Base-by-base conservation (phyloP, 2,797 vertebrate species). In the Manis javanica region DNA sequence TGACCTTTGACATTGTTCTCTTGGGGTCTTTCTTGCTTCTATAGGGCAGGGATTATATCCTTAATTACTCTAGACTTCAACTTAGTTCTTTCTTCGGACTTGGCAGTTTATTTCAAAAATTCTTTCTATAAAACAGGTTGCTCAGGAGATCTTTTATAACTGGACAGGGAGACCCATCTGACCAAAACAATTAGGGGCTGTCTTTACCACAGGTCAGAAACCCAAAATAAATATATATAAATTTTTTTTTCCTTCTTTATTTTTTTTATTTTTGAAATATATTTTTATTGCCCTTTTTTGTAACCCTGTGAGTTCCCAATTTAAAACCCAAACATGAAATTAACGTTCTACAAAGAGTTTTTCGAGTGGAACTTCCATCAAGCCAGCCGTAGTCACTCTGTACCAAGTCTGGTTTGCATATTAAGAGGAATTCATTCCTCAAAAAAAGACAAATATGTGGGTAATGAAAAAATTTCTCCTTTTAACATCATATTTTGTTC, bases 301-400 rank as follows among this genome's bases (percentile, higher is more conserved):
- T 37, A 57, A 34, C 53, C 10, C 2, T 18, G 14, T 55, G 34
- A 88, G 39, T 96, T 88, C 89, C 69, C 89, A 87, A 89, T 88
- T 97, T 92, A 94, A 96, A 96, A 90, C 49, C n/a, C 79, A 86
- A 82, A 69, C 37, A 81, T 85, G 78, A 96, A 93, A n/a, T 63
- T 92, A 74, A 78, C 82, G 63, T 72, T 69, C 42, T 59, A 85
- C 29, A 68, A 79, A 90, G 21, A 95, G 51, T 3, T 39, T 85
- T 78, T 29, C 34, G 39, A 95, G 39, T 37, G 26, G 29, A 29
- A 21, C 75, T 34, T 88, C 95, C 34, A 84, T 42, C 57, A 64
- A 15, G 16, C 31, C 23, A 72, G 46, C 34, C 72, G 57, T 8
- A 79, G 37, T 68, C 51, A 74, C 39, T 68, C 12, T 63, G 42